Base-by-base conservation (phyloP, 1,140 invertebrate species). In the Colletes gigas region DNA sequence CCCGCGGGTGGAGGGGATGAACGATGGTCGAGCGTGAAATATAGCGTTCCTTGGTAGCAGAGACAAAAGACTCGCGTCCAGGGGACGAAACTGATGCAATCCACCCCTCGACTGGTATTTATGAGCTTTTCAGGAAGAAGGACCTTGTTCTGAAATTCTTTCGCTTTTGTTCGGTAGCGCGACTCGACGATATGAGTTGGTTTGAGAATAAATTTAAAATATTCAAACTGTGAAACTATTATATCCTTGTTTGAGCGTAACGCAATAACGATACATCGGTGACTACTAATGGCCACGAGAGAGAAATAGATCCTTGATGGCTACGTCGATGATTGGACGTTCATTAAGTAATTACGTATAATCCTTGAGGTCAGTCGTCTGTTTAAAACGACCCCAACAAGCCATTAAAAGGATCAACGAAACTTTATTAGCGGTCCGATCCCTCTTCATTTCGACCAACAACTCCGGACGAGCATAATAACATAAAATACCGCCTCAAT, bases 341-440 rank as follows among this genome's bases (percentile, higher is more conserved):
- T n/a, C 41, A 9, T 6, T 4, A 19, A 65, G 17, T 65, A 75
- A 75, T 55, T 65, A 65, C 17, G 10, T 4, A 7, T 7, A 21
- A 19, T 63, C 5, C 60, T 63, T 15, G 60, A 3, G 14, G 14
- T 15, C 5, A 17, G 30, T 7, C 10, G 4, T 15, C 21, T 63
- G 60, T 63, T 39, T 39, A 17, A 7, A 17, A 10, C 30, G 12
- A 6, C 7, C 30, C 7, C 12, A 47, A 12, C n/a, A 4, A n/a
- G 17, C 8, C 52, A 75, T 39, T 65, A 74, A 74, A 63, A 75
- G 39, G 47, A 41, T n/a, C 14, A 39, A 12, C 12, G 19, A 12
- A 52, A 54, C 47, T n/a, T 73, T 54, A 47, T 63, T 63, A 73
- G n/a, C 19, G n/a, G 9, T 1, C 44, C 44, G 9, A 39, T 63